Conservation (phyloP, 2,113 vertebrate genomes). For the Cololabis saira region DNA sequence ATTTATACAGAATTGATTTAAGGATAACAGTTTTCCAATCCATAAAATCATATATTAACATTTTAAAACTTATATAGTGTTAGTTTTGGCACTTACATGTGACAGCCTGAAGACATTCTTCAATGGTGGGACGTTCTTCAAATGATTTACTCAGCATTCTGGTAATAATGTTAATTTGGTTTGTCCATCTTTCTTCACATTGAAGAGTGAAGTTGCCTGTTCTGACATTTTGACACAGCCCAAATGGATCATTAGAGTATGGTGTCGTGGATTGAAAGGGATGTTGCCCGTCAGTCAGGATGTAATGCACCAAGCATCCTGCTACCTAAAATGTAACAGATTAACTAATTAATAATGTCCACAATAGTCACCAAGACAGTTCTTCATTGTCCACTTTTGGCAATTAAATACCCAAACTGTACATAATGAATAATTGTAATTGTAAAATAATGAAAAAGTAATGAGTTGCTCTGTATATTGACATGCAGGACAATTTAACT, state of each 20-base stretch:
- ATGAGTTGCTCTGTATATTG: no score
- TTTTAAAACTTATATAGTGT: no score
- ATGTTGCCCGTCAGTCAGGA: slow-evolving; percentile 7
- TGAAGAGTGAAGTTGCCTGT: background rate
- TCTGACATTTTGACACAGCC: background rate
- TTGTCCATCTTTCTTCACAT: background rate
- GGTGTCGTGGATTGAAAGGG: background rate
- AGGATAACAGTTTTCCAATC: background rate
- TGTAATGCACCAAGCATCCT: background rate
- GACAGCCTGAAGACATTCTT: background rate
- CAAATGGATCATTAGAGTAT: background rate
- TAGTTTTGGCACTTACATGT: background rate
- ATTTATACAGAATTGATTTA: background rate
- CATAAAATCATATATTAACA: background rate
- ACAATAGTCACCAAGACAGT: no score
- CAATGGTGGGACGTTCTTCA: background rate
- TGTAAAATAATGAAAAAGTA: no score
- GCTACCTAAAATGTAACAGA: background rate
- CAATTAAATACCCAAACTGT: no score
- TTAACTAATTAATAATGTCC: no score
- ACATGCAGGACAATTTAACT: no score
- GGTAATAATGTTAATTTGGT: background rate
- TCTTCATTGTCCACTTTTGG: no score
- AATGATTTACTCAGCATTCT: background rate
- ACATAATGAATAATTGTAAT: no score